Conservation (phyloP, 2,113 vertebrate genomes). For the Sinocyclocheilus maitianheensis region DNA sequence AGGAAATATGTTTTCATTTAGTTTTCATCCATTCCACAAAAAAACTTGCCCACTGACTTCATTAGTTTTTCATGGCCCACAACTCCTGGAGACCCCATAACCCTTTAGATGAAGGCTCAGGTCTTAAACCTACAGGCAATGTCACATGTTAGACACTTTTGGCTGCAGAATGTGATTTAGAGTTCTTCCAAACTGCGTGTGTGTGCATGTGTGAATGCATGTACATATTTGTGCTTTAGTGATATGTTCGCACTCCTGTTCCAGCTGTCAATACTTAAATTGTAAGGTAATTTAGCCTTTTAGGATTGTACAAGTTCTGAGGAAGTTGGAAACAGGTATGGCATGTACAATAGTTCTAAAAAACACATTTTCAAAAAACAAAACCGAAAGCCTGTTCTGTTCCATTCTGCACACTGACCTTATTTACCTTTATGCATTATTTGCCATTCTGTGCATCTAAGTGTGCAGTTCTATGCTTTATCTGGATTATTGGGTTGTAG, state of each 20-base stretch:
- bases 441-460: neutral
- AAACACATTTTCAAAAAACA: neutral
- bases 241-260: neutral
- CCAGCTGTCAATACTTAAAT: constrained; percentile 45
- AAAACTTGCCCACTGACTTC: neutral
- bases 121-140: neutral
- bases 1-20: neutral
- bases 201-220: constrained; percentile 7
- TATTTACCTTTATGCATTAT: neutral
- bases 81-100: neutral
- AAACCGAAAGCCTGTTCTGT: neutral
- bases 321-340: neutral
- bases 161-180: neutral
- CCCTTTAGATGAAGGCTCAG: neutral
- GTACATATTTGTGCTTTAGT: neutral
- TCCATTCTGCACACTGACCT: neutral
- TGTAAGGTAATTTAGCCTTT: neutral
- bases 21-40: neutral
- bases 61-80: neutral
- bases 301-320: constrained; percentile 34
- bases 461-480: neutral
- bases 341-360: neutral
- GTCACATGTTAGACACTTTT: neutral
- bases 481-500: neutral
- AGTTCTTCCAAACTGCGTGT: neutral